Conservation (phyloP, 2,797 vertebrate genomes). For the Delichon dasypus region DNA sequence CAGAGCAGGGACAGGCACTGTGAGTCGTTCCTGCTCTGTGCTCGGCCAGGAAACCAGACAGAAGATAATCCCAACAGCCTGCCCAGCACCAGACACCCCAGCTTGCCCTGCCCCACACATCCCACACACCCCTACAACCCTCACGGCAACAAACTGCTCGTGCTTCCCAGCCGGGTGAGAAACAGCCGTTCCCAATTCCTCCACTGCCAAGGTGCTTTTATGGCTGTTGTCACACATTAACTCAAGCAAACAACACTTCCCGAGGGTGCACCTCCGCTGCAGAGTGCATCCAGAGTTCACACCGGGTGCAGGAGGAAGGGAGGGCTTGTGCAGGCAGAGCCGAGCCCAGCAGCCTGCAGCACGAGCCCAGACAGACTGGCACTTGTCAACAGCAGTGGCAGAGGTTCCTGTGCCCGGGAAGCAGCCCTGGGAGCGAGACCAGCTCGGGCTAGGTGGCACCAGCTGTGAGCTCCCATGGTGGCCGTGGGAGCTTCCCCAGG, state of each 20-base stretch:
- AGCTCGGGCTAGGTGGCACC: background rate
- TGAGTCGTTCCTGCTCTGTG: fast-evolving
- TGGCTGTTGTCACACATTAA: background rate
- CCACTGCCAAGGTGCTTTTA: fast-evolving
- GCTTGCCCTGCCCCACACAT: background rate
- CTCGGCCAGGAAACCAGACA: background rate
- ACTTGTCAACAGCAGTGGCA: fast-evolving
- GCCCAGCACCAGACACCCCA: fast-evolving
- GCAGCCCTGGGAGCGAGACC: background rate
- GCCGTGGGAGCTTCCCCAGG: background rate
- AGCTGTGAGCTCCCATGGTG: background rate
- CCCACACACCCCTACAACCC: background rate
- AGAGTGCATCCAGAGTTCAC: background rate
- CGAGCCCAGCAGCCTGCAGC: fast-evolving
- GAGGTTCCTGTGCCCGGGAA: background rate
- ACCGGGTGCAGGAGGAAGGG: fast-evolving
- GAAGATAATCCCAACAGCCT: background rate
- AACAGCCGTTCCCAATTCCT: fast-evolving
- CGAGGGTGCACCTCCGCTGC: fast-evolving
- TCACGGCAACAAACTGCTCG: fast-evolving
- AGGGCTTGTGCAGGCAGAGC: background rate
- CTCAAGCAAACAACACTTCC: background rate
- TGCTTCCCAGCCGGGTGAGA: fast-evolving
- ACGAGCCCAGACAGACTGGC: fast-evolving
- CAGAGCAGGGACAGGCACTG: background rate